Conservation (phyloP, 2,888 invertebrate genomes). For the Didymodactylos carnosus region DNA sequence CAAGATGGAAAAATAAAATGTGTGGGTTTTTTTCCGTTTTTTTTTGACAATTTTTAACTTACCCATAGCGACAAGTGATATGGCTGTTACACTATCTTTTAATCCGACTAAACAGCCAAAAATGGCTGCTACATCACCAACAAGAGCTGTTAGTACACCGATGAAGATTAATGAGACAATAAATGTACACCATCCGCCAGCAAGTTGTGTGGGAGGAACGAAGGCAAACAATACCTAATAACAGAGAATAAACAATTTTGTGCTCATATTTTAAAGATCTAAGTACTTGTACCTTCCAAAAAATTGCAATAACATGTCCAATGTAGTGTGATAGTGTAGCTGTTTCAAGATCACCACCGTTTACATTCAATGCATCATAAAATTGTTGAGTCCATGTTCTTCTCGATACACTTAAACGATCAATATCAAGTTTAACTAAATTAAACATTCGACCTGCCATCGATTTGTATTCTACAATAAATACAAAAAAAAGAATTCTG, state of each 20-base stretch:
- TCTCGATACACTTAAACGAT: slow-evolving; percentile 38
- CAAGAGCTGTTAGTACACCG: slow-evolving; percentile 42
- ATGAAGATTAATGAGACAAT: slow-evolving; percentile 39
- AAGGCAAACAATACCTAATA: slow-evolving; percentile 40
- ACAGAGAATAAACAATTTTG: too few species aligned
- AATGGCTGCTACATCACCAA: slow-evolving; percentile 42
- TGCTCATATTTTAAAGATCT: too few species aligned
- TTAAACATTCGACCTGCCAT: slow-evolving; percentile 39
- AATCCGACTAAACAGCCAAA: slow-evolving; percentile 44
- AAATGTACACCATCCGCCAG: slow-evolving; percentile 43
- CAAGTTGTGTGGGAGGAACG: slow-evolving; percentile 40
- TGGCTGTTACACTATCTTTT: slow-evolving; percentile 38
- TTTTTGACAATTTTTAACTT: too few species aligned
- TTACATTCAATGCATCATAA: slow-evolving; percentile 41
- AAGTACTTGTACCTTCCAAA: slow-evolving; percentile 43
- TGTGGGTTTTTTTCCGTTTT: too few species aligned
- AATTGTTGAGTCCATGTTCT: slow-evolving; percentile 40
- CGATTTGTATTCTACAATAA: slow-evolving; percentile 42
- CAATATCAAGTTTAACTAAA: slow-evolving; percentile 40
- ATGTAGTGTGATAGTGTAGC: slow-evolving; percentile 41
- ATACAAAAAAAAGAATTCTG: too few species aligned
- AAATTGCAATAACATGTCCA: slow-evolving; percentile 42
- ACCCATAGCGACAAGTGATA: slow-evolving; percentile 21
- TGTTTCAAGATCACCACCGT: slow-evolving; percentile 42
- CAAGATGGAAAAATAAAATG: too few species aligned